Conservation (phyloP, 2,113 vertebrate genomes). For the Kryptolebias marmoratus region DNA sequence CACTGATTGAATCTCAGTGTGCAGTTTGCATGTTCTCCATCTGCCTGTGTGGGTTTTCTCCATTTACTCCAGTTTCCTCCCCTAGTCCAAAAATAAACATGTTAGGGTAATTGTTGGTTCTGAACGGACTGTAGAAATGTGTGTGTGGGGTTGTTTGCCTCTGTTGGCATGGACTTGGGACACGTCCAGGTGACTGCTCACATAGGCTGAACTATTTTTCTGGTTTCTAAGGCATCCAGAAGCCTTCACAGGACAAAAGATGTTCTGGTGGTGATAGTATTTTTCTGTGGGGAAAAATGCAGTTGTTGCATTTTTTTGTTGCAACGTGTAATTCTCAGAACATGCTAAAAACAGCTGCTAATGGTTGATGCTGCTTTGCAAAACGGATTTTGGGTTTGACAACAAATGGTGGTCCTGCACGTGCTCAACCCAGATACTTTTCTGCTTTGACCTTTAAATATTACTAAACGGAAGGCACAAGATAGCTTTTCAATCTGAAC, state of each 20-base stretch:
- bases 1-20: background rate
- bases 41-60: background rate
- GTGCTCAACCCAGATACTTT: background rate
- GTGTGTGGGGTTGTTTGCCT: background rate
- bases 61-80: background rate
- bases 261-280: conserved; percentile 13
- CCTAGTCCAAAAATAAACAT: background rate
- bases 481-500: conserved; percentile 29
- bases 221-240: conserved; percentile 5
- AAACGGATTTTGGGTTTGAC: conserved; percentile 12
- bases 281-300: conserved; percentile 10
- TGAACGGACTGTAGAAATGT: background rate
- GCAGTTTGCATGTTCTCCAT: background rate
- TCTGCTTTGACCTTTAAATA: conserved; percentile 56
- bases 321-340: background rate
- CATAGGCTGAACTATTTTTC: conserved; percentile 6
- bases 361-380: conserved; percentile 2
- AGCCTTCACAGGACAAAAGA: conserved; percentile 13
- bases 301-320: background rate
- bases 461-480: conserved; percentile 14
- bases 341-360: conserved; percentile 1
- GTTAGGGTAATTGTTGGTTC: background rate
- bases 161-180: background rate
- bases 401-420: conserved; percentile 16
- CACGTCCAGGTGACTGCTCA: background rate